Percentiles rank a stretch among this genome's conserved stretches.
Evolutionary conservation across 2,797 vertebrate species (phyloP).

Genomic region (Sternarchorhynchus goeldii): DNA sequence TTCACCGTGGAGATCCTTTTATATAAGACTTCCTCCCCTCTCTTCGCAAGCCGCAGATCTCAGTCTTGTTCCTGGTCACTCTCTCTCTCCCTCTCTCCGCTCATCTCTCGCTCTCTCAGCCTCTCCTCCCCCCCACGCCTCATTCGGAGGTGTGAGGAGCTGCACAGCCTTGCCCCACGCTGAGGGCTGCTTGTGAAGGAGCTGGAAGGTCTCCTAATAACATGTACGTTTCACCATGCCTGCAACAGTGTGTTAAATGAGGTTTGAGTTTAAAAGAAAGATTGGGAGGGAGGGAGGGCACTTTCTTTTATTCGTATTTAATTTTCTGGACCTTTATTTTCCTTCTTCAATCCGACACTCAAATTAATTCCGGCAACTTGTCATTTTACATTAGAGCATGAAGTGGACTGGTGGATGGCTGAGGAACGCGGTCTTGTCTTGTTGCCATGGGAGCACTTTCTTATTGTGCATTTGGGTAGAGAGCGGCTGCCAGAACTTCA

Average conservation of each 20-base stretch:
- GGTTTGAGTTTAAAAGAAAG: conserved; percentile 28
- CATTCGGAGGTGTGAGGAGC: conserved; percentile 71
- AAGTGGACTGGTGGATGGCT: conserved; percentile 65
- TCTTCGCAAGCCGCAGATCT: conserved; percentile 38
- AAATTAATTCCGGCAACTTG: conserved; percentile 77
- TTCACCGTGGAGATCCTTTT: conserved; percentile 71
- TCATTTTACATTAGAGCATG: conserved; percentile 80
- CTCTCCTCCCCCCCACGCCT: conserved; percentile 64
- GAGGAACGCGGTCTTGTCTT: conserved; percentile 67
- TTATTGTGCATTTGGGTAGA: conserved; percentile 62
- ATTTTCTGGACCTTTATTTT: conserved; percentile 47
- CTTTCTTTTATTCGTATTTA: conserved; percentile 60
- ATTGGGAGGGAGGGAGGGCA: conserved; percentile 52
- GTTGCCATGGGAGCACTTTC: conserved; percentile 79
- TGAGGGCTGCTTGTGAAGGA: conserved; percentile 64
- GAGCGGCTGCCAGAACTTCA: conserved; percentile 68
- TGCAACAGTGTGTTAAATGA: conserved; percentile 23
- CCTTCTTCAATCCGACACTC: conserved; percentile 61
- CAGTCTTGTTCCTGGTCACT: conserved; percentile 25
- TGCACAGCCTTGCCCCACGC: conserved; percentile 61
- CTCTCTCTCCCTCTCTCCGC: conserved; percentile 30
- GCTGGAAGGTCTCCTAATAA: conserved; percentile 63
- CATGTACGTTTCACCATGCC: conserved; percentile 59
- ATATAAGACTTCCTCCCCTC: conserved; percentile 69
- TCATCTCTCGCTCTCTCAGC: conserved; percentile 57